Evolutionary conservation across 2,113 vertebrate genomes (phyloP).

Genomic region (Otocyon megalotis): DNA sequence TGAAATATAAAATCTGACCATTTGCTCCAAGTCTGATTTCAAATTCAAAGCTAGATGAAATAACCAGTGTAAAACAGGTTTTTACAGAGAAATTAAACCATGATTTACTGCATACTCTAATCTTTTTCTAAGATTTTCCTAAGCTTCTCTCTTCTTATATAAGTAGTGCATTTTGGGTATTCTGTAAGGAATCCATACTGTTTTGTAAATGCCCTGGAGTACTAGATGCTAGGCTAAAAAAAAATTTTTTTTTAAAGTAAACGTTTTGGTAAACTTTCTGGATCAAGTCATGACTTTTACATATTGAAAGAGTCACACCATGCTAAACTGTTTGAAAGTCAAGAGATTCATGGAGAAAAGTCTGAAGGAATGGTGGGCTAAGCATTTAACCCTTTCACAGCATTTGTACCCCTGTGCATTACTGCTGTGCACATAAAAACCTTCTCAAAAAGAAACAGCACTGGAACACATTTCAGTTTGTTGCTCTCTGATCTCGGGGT

Average conservation of each 20-base stretch:
- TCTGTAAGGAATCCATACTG: not conserved
- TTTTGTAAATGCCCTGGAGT: conserved; percentile 35
- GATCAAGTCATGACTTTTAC: conserved; percentile 56
- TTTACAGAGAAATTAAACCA: conserved; percentile 45
- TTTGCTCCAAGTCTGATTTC: conserved; percentile 5
- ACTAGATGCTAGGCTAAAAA: conserved; percentile 41
- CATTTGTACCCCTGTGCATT: not conserved
- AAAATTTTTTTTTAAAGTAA: conserved; percentile 27
- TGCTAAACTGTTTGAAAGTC: conserved; percentile 69
- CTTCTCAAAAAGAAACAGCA: not conserved
- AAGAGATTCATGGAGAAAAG: conserved; percentile 51
- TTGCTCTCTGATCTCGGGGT: not conserved
- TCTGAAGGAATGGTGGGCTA: conserved; percentile 40
- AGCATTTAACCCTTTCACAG: conserved; percentile 47
- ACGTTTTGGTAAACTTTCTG: conserved; percentile 78
- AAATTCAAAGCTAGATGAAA: conserved; percentile 58
- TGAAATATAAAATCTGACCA: conserved; percentile 35
- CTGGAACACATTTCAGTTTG: not conserved
- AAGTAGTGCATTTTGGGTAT: not conserved
- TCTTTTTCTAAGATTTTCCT: not conserved
- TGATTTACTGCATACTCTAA: not conserved
- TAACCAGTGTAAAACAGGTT: not conserved
- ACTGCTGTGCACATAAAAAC: not conserved
- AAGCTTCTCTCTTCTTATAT: not conserved
- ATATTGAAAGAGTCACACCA: conserved; percentile 56